Base-by-base conservation (phyloP, 2,797 vertebrate species). In the Spinus pinus region DNA sequence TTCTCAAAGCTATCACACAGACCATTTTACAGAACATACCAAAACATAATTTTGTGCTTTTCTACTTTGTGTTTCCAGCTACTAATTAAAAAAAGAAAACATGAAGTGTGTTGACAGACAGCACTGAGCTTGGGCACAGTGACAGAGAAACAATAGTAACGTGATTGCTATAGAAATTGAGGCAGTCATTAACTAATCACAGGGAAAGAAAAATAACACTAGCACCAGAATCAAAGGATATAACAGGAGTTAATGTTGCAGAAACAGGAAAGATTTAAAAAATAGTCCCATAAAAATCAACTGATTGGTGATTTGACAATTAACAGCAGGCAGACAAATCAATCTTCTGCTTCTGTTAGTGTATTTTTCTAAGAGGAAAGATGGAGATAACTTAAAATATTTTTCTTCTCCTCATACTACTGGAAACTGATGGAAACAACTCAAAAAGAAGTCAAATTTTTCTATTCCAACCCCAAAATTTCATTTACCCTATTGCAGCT, bases 11-110 rank as follows among this genome's bases (percentile, higher is more conserved):
- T 84, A 47, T 84, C 62, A 42, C 41, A 62, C 6, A 77, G 41
- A 57, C 22, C n/a, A 10, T 70, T 41, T 57, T 72, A 54, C 81
- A 81, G 67, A 86, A 73, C 8, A 23, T 11, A 80, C 28, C 18
- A 86, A 86, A 69, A 83, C 18, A 60, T 75, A 11, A 73, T 84
- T 86, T 57, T 56, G 49, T 92, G 46, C 20, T 90, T 92, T 90
- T 62, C 78, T 87, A 49, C 49, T 53, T 33, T 53, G 53, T 80
- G 49, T 82, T 95, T 69, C 75, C 83, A 93, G 33, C 30, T 81
- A 65, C 12, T 67, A 90, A 82, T 84, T 83, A 79, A 64, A 92
- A 91, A 93, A 90, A 85, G 66, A 92, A 93, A 88, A 84, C 81
- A 88, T 37, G 6, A 86, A 86, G 11, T 64, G 21, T 67, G 51